phyloP scores from a whole-genome alignment of 2,888 invertebrate species.

The Halocaridina rubra region DNA sequence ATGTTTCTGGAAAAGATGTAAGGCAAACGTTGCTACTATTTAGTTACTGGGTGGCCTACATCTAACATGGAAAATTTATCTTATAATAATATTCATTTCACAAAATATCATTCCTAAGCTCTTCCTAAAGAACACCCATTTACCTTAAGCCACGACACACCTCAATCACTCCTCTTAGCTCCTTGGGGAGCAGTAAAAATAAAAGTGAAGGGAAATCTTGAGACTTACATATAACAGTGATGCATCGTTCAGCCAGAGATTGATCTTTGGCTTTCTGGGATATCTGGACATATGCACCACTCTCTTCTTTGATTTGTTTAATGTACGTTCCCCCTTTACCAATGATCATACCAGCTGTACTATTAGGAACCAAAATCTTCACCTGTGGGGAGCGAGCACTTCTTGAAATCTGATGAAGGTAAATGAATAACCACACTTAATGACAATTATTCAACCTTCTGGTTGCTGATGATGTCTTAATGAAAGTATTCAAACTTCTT shows the following conservation, averaged over 20 bases:
- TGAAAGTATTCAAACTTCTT: too few relatives aligned
- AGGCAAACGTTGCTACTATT: too few relatives aligned
- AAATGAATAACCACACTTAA: conserved; percentile 51
- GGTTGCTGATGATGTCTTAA: too few relatives aligned
- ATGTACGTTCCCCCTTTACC: conserved; percentile 96
- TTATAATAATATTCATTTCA: too few relatives aligned
- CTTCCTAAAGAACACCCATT: background rate
- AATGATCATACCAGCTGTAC: conserved; percentile 97
- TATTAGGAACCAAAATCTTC: conserved; percentile 95
- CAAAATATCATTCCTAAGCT: background rate
- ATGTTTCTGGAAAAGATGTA: too few relatives aligned
- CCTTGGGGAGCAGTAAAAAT: too few relatives aligned
- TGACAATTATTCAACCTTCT: too few relatives aligned
- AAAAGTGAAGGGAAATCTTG: background rate
- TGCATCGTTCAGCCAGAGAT: conserved; percentile 88
- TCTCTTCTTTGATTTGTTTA: conserved; percentile 93
- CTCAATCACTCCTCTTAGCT: too few relatives aligned
- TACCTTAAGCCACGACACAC: too few relatives aligned
- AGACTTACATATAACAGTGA: conserved; percentile 84
- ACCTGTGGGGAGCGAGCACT: conserved; percentile 71
- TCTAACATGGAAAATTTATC: too few relatives aligned
- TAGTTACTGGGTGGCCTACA: too few relatives aligned
- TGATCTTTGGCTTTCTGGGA: conserved; percentile 95
- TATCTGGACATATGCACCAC: conserved; percentile 94
- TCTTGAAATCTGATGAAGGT: conserved; percentile 60